Evolutionary conservation across 1,140 invertebrate species (phyloP).

Genomic region (Bactericera cockerelli): DNA sequence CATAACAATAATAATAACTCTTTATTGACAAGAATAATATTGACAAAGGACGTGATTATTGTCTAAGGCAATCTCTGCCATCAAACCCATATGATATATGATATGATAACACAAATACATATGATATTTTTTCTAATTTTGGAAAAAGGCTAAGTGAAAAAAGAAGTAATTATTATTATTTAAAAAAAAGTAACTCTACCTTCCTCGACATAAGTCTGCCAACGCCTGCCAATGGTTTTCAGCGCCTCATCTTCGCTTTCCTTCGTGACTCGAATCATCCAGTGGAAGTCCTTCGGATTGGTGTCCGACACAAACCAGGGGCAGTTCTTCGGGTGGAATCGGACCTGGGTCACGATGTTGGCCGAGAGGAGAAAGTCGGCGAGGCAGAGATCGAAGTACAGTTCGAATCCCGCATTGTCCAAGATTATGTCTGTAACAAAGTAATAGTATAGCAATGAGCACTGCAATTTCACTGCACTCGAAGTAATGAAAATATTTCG

Average conservation of each 20-base stretch:
- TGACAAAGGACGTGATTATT: too few species aligned
- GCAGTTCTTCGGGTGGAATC: slow-evolving; percentile 75
- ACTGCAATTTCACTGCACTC: too few species aligned
- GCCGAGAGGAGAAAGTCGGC: slow-evolving; percentile 57
- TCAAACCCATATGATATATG: too few species aligned
- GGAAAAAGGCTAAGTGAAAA: too few species aligned
- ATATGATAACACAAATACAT: too few species aligned
- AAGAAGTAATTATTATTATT: too few species aligned
- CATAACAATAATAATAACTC: too few species aligned
- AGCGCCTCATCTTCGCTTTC: slow-evolving; percentile 29
- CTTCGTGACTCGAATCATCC: slow-evolving; percentile 37
- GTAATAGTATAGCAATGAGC: neutral
- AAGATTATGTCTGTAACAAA: slow-evolving; percentile 54
- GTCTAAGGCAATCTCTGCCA: too few species aligned
- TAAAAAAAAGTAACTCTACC: too few species aligned
- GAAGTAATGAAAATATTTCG: too few species aligned
- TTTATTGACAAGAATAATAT: too few species aligned
- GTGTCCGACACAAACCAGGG: slow-evolving; percentile 97
- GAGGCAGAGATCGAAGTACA: slow-evolving; percentile 79
- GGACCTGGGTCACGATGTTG: slow-evolving; percentile 48
- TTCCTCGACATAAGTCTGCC: slow-evolving; percentile 26
- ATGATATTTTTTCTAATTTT: too few species aligned
- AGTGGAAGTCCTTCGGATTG: slow-evolving; percentile 56
- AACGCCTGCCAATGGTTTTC: slow-evolving; percentile 34
- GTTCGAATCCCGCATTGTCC: slow-evolving; percentile 90